A percentile compares a stretch with the other conserved stretches of the same genome.
Evolutionary conservation across 2,113 vertebrate species (phyloP).

Genomic region (Petaurus breviceps): DNA sequence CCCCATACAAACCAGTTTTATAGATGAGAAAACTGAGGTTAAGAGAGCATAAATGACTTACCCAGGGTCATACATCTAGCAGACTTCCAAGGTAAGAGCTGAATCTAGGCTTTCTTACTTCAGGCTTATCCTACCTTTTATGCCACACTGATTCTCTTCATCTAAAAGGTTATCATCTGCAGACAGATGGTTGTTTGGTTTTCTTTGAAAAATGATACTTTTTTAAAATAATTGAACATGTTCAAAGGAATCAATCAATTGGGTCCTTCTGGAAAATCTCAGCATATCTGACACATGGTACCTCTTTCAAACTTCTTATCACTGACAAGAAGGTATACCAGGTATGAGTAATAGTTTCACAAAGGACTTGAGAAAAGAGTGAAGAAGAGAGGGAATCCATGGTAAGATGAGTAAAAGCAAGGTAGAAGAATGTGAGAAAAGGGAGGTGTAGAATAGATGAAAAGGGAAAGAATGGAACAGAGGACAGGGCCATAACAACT

Average conservation of each 20-base stretch:
- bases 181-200: neutral
- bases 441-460: neutral
- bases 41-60: neutral
- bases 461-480: neutral
- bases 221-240: neutral
- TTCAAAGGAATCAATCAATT: neutral
- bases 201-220: neutral
- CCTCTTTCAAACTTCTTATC: neutral
- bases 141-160: neutral
- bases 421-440: neutral
- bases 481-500: neutral
- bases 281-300: too few relatives aligned
- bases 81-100: neutral
- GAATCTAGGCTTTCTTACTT: neutral
- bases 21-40: neutral
- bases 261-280: neutral
- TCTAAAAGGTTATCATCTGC: neutral
- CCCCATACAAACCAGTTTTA: neutral
- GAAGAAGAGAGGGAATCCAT: neutral
- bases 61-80: neutral
- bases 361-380: neutral
- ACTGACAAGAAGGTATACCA: neutral
- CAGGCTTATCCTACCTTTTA: neutral
- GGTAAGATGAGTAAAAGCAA: neutral
- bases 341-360: neutral